Evolutionary conservation across 2,888 invertebrate genomes (phyloP).

Genomic region (Tenthredo scrophulariae): DNA sequence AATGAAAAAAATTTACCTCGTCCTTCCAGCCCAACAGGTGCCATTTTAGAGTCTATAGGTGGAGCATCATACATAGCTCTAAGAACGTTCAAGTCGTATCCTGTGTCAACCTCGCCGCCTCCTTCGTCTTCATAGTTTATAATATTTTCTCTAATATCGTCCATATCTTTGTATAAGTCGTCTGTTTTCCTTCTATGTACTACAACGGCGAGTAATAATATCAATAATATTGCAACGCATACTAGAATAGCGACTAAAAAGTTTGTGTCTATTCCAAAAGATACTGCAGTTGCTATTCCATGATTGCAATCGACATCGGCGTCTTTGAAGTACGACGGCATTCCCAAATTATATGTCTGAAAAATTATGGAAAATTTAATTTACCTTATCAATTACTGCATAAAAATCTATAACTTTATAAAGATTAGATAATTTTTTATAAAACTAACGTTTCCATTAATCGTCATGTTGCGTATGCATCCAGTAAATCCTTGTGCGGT

Average conservation of each 20-base stretch:
- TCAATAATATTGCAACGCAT: slow-evolving; percentile 90
- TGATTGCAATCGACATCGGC: slow-evolving; percentile 88
- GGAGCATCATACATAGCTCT: slow-evolving; percentile 83
- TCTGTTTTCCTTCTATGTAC: slow-evolving; percentile 93
- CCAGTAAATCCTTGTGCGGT: slow-evolving; percentile 89
- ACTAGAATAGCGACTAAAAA: slow-evolving; percentile 94
- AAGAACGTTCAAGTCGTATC: slow-evolving; percentile 92
- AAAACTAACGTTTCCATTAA: slow-evolving; percentile 85
- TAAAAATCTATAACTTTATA: slow-evolving; percentile 23
- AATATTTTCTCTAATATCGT: slow-evolving; percentile 98
- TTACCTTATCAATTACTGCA: not conserved
- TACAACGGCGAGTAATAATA: slow-evolving; percentile 93
- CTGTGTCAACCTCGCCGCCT: slow-evolving; percentile 98
- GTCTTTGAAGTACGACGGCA: slow-evolving; percentile 86
- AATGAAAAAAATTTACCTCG: slow-evolving; percentile 75
- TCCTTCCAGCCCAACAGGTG: slow-evolving; percentile 76
- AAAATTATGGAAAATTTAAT: slow-evolving; percentile 57
- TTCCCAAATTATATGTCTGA: slow-evolving; percentile 93
- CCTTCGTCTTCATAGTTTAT: slow-evolving; percentile 99
- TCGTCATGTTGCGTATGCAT: slow-evolving; percentile 94
- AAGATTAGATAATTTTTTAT: not conserved
- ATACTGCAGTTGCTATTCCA: slow-evolving; percentile 87
- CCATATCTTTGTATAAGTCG: slow-evolving; percentile 94
- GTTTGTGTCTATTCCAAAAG: slow-evolving; percentile 91
- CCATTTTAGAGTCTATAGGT: slow-evolving; percentile 79